Evolutionary conservation across 2,888 invertebrate species (phyloP).

Genomic region (Diaperis boleti): DNA sequence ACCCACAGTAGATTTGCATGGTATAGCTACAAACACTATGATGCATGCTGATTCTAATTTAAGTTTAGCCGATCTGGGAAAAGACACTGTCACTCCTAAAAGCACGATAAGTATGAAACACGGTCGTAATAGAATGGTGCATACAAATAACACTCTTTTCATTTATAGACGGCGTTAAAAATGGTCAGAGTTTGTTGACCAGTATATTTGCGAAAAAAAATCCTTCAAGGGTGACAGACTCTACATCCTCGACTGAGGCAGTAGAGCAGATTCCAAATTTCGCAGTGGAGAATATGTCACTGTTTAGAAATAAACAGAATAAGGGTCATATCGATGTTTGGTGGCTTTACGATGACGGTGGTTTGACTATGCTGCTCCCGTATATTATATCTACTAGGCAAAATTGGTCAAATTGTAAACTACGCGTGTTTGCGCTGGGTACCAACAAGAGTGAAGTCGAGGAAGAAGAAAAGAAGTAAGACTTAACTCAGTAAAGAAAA

Average conservation of each 20-base stretch:
- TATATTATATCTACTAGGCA: slow-evolving; percentile 86
- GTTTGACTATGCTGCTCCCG: slow-evolving; percentile 86
- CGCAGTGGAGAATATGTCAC: slow-evolving; percentile 76
- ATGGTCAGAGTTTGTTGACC: slow-evolving; percentile 18
- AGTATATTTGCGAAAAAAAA: slow-evolving; percentile 31
- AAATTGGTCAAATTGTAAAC: slow-evolving; percentile 81
- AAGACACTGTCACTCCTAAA: slow-evolving; percentile 55
- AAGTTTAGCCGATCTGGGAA: slow-evolving; percentile 70
- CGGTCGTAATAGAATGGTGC: neutral
- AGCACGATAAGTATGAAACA: slow-evolving; percentile 20
- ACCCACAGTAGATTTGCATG: slow-evolving; percentile 49
- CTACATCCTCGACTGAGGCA: neutral
- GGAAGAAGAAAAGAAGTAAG: slow-evolving; percentile 87
- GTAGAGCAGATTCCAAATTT: slow-evolving; percentile 63
- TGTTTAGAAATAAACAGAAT: slow-evolving; percentile 83
- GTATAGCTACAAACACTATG: slow-evolving; percentile 69
- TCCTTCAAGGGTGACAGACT: slow-evolving; percentile 20
- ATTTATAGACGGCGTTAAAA: slow-evolving; percentile 33
- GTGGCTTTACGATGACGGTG: slow-evolving; percentile 97
- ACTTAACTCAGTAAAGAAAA: too few species aligned
- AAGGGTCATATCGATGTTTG: slow-evolving; percentile 91
- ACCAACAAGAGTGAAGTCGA: slow-evolving; percentile 83
- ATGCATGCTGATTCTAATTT: slow-evolving; percentile 81
- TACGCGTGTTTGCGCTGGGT: slow-evolving; percentile 86
- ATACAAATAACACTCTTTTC: too few species aligned